phyloP scores from a whole-genome alignment of 1,140 invertebrate genomes.

The Aphidius ervi region DNA sequence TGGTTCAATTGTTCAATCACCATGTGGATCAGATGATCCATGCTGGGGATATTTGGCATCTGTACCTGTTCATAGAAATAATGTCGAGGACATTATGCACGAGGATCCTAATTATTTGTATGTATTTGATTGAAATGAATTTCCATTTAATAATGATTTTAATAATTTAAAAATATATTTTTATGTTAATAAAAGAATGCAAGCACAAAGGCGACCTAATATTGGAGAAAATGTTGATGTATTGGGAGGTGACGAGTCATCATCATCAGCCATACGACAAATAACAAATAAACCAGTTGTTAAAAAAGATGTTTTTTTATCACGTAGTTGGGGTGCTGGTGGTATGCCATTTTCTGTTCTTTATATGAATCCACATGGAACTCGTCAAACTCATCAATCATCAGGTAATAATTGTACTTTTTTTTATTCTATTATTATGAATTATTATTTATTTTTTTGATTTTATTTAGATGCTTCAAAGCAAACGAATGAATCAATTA shows the following conservation, averaged over 20 bases:
- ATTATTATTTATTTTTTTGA: slow-evolving; percentile 4
- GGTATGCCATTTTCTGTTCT: slow-evolving; percentile 55
- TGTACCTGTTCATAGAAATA: background rate
- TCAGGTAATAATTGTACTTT: slow-evolving; percentile 5
- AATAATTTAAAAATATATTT: no score
- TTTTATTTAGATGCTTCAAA: slow-evolving; percentile 1
- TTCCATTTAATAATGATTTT: no score
- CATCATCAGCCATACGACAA: slow-evolving; percentile 17
- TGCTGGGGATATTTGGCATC: slow-evolving; percentile 32
- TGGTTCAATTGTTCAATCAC: slow-evolving; percentile 17
- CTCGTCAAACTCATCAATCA: slow-evolving; percentile 25
- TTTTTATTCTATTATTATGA: background rate
- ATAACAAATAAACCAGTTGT: slow-evolving; percentile 23
- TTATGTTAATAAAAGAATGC: no score
- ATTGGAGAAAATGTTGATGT: no score
- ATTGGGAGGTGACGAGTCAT: background rate
- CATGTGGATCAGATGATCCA: slow-evolving; percentile 9
- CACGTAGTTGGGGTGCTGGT: slow-evolving; percentile 48
- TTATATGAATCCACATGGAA: slow-evolving; percentile 41
- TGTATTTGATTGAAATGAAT: no score
- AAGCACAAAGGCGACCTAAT: no score
- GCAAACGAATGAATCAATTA: background rate
- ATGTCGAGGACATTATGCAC: background rate
- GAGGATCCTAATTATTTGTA: no score
- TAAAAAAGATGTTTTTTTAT: slow-evolving; percentile 41